Base-by-base conservation (phyloP, 2,113 vertebrate genomes). In the Grantiella picta region DNA sequence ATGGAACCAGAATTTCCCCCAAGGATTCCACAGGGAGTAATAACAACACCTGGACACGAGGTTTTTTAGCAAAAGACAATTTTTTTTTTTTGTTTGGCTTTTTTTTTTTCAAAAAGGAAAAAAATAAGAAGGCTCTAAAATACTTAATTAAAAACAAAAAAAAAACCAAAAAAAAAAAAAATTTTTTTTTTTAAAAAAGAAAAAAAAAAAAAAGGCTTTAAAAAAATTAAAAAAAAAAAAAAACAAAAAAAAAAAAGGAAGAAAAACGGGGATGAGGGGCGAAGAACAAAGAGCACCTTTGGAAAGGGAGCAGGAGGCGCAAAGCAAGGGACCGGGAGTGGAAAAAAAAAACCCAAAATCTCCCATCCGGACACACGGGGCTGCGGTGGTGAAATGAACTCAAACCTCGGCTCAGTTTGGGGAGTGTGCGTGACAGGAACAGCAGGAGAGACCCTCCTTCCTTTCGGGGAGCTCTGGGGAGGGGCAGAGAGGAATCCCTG, bases 351-450 rank as follows among this genome's bases (percentile, higher is more conserved):
- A 38, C 38, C 38, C 22, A 22, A 59, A 52, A 53, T 79, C 57
- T 81, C 69, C 45, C 91, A 70, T 69, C 56, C 92, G 36, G 92
- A 80, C 57, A 54, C 14, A 54, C 14, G 22, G 86, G 44, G 75
- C 91, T 91, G 59, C 49, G 82, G 82, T 82, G 82, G 82, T 82
- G 90, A 95, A 91, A 94, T 95, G 40, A 56, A 86, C 76, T 92
- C 53, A 69, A 71, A 73, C 50, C 69, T 90, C 64, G 80, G 95
- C 94, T 93, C 88, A 95, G 75, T 94, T 95, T 81, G 82, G 90
- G 90, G 42, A 65, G 56, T 92, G 76, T 92, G 71, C 61, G 66
- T 84, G 90, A 28, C 5, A 91, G 89, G 50, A 70, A 89, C 61
- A 61, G 82, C 71, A 77, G 60, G 61, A 68, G 5, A 86, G 86